phyloP scores from a whole-genome alignment of 2,797 vertebrate genomes.

The Pseudochaenichthys georgianus region DNA sequence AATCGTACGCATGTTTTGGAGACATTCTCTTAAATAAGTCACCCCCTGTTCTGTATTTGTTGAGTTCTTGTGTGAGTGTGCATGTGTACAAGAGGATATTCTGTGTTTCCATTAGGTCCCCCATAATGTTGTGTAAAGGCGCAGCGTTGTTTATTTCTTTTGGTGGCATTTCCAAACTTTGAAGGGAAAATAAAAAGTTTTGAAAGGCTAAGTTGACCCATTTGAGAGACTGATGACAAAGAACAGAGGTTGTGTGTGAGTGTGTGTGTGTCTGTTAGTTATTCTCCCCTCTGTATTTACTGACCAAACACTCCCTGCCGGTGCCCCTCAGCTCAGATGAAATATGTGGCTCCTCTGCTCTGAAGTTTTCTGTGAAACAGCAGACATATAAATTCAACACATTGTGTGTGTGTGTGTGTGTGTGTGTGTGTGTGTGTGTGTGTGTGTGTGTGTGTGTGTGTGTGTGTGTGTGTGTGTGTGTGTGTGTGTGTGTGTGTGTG shows the following conservation, averaged over 20 bases:
- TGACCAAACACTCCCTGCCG: constrained; percentile 33
- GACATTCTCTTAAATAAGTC: not conserved
- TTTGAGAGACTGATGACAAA: constrained; percentile 49
- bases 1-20: not conserved
- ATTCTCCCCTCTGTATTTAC: constrained; percentile 48
- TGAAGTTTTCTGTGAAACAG: constrained; percentile 20
- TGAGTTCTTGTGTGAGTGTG: too few relatives aligned
- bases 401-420: constrained; percentile 23
- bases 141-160: too few relatives aligned
- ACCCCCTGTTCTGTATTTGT: constrained; percentile 1
- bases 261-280: constrained; percentile 15
- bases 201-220: constrained; percentile 33
- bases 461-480: not conserved
- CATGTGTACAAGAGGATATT: too few relatives aligned
- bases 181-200: constrained; percentile 10
- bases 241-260: constrained; percentile 41
- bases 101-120: too few relatives aligned
- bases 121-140: too few relatives aligned
- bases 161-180: too few relatives aligned
- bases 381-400: constrained; percentile 38
- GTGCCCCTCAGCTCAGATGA: constrained; percentile 37
- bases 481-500: constrained; percentile 3
- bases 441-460: constrained; percentile 15
- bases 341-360: constrained; percentile 48
- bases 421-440: too few relatives aligned